Conservation (phyloP, 2,797 vertebrate genomes). For the Masticophis lateralis region DNA sequence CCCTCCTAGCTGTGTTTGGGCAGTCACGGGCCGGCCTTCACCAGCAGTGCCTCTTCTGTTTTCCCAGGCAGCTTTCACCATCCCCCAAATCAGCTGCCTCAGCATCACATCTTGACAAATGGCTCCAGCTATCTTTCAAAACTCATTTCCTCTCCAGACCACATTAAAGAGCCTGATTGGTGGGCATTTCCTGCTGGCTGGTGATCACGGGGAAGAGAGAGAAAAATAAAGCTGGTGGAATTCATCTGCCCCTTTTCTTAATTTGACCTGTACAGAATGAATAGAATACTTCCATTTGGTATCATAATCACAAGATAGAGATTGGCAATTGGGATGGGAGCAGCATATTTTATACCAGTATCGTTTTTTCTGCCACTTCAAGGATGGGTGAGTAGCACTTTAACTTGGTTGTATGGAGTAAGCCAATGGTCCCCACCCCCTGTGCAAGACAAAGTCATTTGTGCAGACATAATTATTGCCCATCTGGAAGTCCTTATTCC, state of each 20-base stretch:
- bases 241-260: background rate
- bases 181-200: background rate
- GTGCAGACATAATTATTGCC: background rate
- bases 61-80: background rate
- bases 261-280: background rate
- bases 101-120: background rate
- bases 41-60: background rate
- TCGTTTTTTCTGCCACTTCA: background rate
- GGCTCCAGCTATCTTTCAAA: background rate
- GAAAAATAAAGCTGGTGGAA: background rate
- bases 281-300: background rate
- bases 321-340: background rate
- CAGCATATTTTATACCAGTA: background rate
- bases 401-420: background rate
- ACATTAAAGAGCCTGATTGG: background rate
- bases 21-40: background rate
- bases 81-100: background rate
- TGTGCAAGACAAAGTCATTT: background rate
- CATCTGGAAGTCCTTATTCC: background rate
- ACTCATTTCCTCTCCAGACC: background rate
- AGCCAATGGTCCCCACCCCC: background rate
- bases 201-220: background rate
- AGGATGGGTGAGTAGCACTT: background rate
- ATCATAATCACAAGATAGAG: background rate
- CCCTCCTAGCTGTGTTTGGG: background rate